phyloP scores from a whole-genome alignment of 2,113 vertebrate species.

The Ctenomys sociabilis region DNA sequence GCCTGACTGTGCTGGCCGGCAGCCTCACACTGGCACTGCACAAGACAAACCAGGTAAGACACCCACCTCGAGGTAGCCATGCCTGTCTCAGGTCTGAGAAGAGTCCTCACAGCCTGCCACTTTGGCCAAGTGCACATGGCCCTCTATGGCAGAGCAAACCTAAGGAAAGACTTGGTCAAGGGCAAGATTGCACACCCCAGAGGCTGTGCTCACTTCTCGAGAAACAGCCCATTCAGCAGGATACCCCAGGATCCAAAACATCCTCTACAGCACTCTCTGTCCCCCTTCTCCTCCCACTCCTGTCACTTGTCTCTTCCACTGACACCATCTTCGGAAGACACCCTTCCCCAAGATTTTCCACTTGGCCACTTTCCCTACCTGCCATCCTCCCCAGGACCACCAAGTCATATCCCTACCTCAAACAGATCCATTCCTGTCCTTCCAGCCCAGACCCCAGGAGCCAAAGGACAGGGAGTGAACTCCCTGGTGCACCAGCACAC shows the following conservation, averaged over 20 bases:
- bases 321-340: background rate
- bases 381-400: background rate
- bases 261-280: background rate
- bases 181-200: background rate
- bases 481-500: background rate
- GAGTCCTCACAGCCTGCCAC: background rate
- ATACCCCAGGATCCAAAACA: background rate
- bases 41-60: background rate
- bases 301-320: background rate
- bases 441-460: background rate
- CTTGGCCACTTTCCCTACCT: fast-evolving
- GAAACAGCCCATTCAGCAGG: fast-evolving
- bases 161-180: fast-evolving
- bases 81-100: background rate
- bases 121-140: background rate
- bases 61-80: fast-evolving
- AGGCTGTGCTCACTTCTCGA: fast-evolving
- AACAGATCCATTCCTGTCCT: background rate
- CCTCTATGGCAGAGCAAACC: background rate
- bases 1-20: constrained; percentile 85
- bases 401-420: background rate
- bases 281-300: background rate
- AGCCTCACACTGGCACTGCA: constrained; percentile 90
- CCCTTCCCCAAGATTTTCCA: background rate
- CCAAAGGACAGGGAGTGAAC: background rate